Evolutionary conservation across 2,113 vertebrate species (phyloP).

Genomic region (Corvus hawaiiensis): DNA sequence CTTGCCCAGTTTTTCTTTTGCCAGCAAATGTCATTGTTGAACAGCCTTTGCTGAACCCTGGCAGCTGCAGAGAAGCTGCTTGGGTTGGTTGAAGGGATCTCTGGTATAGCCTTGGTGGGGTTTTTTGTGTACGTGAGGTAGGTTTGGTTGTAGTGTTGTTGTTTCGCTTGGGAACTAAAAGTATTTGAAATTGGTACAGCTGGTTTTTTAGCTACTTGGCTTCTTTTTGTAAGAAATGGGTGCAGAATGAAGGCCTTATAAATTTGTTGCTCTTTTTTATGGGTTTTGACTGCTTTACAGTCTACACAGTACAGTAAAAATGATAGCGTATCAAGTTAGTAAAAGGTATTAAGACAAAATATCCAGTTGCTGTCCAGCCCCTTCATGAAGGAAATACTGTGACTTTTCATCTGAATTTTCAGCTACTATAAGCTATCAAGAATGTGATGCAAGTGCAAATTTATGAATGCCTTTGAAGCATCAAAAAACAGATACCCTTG

Average conservation of each 20-base stretch:
- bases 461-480: not conserved
- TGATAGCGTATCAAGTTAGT: not conserved
- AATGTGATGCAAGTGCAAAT: not conserved
- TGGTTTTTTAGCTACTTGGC: not conserved
- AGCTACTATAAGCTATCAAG: not conserved
- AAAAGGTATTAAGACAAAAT: not conserved
- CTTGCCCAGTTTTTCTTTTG: not conserved
- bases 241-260: not conserved
- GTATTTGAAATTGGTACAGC: not conserved
- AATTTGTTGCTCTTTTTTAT: not conserved
- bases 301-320: not conserved
- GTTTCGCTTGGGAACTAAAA: not conserved
- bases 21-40: not conserved
- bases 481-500: not conserved
- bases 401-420: not conserved
- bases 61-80: not conserved
- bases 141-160: not conserved
- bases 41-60: not conserved
- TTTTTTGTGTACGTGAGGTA: fast-evolving
- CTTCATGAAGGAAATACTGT: not conserved
- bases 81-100: not conserved
- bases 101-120: not conserved
- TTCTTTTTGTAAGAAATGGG: not conserved
- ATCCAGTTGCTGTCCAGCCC: not conserved
- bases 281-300: not conserved